Percentiles rank a stretch among this genome's conserved stretches.
Evolutionary conservation across 2,113 vertebrate genomes (phyloP).

Genomic region (Alligator mississippiensis): DNA sequence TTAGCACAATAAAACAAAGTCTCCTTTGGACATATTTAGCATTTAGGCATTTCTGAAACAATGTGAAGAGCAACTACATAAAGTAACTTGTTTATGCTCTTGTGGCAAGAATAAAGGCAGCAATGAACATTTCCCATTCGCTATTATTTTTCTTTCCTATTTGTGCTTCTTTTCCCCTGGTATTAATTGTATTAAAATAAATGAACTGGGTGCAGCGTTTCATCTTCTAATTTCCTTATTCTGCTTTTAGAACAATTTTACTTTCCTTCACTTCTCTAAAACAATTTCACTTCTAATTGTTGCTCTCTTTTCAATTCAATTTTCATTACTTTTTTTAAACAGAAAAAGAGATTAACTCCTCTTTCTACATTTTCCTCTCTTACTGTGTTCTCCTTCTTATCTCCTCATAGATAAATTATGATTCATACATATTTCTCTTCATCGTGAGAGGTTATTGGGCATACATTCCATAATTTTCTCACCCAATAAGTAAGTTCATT

Average conservation of each 20-base stretch:
- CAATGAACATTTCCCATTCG: background rate
- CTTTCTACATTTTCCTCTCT: background rate
- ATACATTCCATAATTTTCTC: background rate
- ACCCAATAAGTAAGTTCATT: background rate
- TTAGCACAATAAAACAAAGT: background rate
- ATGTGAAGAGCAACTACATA: background rate
- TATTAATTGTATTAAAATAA: background rate
- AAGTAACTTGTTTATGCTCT: background rate
- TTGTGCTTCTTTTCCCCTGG: background rate
- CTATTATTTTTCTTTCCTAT: background rate
- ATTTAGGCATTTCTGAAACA: too few relatives aligned
- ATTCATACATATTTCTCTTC: background rate
- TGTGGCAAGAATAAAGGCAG: background rate
- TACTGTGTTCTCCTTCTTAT: background rate
- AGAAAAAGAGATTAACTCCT: background rate
- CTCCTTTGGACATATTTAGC: background rate
- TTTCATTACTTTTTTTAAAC: background rate
- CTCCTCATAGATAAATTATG: background rate
- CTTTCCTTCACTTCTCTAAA: background rate
- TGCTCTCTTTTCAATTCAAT: background rate
- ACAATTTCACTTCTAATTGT: constrained; percentile 15
- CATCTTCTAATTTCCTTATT: background rate
- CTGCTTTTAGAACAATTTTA: background rate
- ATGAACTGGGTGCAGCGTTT: background rate
- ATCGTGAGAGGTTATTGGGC: background rate